A percentile compares a stretch with the other conserved stretches of the same genome.
Evolutionary conservation across 1,140 invertebrate genomes (phyloP).

Genomic region (Drosophila punjabiensis): DNA sequence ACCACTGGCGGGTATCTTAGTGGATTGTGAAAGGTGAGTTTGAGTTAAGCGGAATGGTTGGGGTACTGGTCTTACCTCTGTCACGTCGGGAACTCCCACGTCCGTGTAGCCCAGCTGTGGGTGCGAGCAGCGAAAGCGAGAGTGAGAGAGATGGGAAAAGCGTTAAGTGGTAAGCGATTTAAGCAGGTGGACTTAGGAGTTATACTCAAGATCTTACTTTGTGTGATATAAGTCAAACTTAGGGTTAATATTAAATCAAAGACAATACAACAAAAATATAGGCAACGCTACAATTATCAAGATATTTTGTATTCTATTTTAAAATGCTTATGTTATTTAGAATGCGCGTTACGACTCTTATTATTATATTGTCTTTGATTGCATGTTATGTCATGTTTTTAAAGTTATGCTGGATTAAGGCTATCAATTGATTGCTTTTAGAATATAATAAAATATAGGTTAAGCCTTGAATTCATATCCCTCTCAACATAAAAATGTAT

Average conservation of each 20-base stretch:
- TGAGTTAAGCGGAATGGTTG: not conserved
- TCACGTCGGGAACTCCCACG: constrained; percentile 82
- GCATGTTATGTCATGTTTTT: too few relatives aligned
- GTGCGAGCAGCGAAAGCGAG: constrained; percentile 35
- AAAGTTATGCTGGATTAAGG: not conserved
- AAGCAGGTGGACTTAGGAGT: constrained; percentile 27
- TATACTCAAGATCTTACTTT: not conserved
- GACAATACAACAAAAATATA: not conserved
- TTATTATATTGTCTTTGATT: not conserved
- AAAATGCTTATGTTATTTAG: too few relatives aligned
- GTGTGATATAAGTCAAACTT: not conserved
- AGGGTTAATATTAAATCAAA: not conserved
- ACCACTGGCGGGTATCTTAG: constrained; percentile 4
- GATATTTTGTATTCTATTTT: not conserved
- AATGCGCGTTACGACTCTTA: not conserved
- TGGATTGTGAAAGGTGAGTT: not conserved
- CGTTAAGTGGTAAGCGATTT: constrained; percentile 56
- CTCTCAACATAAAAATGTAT: too few relatives aligned
- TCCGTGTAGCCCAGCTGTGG: constrained; percentile 83
- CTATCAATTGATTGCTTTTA: not conserved
- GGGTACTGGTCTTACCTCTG: constrained; percentile 75
- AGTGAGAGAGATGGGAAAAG: constrained; percentile 51
- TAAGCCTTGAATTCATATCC: too few relatives aligned
- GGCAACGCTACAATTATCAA: not conserved
- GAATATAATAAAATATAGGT: too few relatives aligned